Evolutionary conservation across 2,888 invertebrate genomes (phyloP), one percentile per base, ranked within the genome.

Genomic region (Nymphalis c-album): DNA sequence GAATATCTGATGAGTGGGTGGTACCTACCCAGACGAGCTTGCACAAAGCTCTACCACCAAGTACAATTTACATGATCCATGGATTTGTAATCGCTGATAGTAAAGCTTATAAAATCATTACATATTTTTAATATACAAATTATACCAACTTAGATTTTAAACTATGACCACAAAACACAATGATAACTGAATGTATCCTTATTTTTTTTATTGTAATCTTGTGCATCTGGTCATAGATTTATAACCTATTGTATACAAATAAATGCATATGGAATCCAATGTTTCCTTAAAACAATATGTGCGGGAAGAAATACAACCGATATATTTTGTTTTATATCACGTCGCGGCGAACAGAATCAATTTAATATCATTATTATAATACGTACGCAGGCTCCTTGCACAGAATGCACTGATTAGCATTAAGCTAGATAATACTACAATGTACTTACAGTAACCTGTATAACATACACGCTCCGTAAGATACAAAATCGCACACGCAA

Each of bases 401-500:
- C 65, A 53, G 62, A 65, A 69, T 69, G 66, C 69, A 66, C 66
- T 55, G 63, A 69, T 69, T 69, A 66, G 60, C 69, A 69, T 66
- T 69, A 69, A 63, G 59, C 63, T 22, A 57, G 46, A 45, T 58
- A 18, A 31, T 35, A 64, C 47, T 66, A 69, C 63, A 69, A 69
- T 62, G 59, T 63, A 63, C 62, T 35, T 60, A 48, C 59, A 63
- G 53, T 51, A 57, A 63, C 64, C 31, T 51, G 46, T 45, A 45
- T 60, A 31, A 55, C 62, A 63, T 57, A 68, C 57, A 48, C 35
- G 53, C 58, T 50, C 51, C 46, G 40, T 51, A 59, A 82, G 81
- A 84, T 78, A 79, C 80, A 73, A 79, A 81, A 80, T 78, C 78
- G 72, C 82, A 82, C 76, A 86, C 86, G 86, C 82, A 83, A 87